These are phyloP conservation scores for Tetramorium parvispinum DNA, from an alignment of 1,140 invertebrate genomes.

Conservation along the genomic window DNA sequence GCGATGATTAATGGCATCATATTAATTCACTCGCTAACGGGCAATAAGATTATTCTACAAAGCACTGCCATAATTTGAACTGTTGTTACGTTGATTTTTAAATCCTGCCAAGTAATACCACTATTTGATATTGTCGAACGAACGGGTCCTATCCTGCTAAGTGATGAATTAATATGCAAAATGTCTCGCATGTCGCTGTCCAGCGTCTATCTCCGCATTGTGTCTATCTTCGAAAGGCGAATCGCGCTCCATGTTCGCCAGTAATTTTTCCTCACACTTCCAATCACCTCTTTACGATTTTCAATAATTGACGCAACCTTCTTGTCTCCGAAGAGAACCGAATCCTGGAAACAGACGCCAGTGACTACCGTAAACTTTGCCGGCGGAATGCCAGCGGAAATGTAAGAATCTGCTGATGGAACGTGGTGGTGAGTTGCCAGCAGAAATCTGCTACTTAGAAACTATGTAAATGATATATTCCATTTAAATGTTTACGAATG, in stretches of 20 bases:
- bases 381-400: not conserved
- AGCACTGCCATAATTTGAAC: slow-evolving; percentile 84
- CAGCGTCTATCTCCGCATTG: not conserved
- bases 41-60: slow-evolving; percentile 83
- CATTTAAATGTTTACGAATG: not conserved
- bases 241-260: not conserved
- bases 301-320: not conserved
- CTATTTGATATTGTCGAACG: slow-evolving; percentile 55
- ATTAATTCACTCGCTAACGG: slow-evolving; percentile 74
- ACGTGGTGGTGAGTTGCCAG: not conserved
- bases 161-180: slow-evolving; percentile 49
- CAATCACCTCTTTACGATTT: not conserved
- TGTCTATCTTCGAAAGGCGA: not conserved
- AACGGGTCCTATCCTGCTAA: slow-evolving; percentile 36
- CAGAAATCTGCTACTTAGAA: not conserved
- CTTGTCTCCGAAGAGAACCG: not conserved
- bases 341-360: not conserved
- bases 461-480: not conserved
- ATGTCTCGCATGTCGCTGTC: slow-evolving; percentile 13
- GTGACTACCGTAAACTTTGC: too few species aligned
- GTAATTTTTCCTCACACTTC: not conserved
- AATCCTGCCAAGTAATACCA: slow-evolving; percentile 70
- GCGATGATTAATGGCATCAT: slow-evolving; percentile 60
- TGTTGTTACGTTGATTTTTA: slow-evolving; percentile 79
- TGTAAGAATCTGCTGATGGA: not conserved